These are phyloP conservation scores for Drosophila subsilvestris DNA, from an alignment of 2,888 invertebrate genomes.

Conservation along the genomic window DNA sequence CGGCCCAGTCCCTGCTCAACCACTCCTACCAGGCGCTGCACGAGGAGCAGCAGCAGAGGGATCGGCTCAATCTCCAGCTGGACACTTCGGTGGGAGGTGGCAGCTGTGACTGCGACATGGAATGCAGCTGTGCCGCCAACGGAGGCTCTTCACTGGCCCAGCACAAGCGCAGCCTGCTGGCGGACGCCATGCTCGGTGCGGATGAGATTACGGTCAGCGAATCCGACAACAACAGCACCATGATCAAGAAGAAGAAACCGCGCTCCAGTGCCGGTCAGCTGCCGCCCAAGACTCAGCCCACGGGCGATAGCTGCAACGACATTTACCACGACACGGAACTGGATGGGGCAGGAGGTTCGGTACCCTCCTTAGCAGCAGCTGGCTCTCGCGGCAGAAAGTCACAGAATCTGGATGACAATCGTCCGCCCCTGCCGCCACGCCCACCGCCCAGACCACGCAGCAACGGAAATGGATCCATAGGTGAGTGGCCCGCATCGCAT, in stretches of 20 bases:
- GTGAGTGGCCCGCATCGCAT: conserved; percentile 51
- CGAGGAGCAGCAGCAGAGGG: conserved; percentile 63
- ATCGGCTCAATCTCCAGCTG: conserved; percentile 60
- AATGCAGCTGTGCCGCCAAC: conserved; percentile 70
- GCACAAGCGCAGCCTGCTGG: conserved; percentile 60
- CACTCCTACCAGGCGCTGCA: conserved; percentile 81
- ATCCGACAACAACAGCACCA: conserved; percentile 81
- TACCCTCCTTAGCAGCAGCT: conserved; percentile 25
- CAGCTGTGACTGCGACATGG: conserved; percentile 80
- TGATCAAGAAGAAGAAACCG: conserved; percentile 75
- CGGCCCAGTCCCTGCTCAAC: conserved; percentile 79
- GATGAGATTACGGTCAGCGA: conserved; percentile 82
- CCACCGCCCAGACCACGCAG: conserved; percentile 81
- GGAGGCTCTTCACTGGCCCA: conserved; percentile 34
- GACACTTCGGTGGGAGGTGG: conserved; percentile 56
- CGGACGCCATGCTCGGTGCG: conserved; percentile 78
- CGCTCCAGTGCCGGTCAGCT: conserved; percentile 51
- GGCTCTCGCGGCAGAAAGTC: conserved; percentile 47
- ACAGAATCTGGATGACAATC: conserved; percentile 78
- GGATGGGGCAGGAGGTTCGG: conserved; percentile 44
- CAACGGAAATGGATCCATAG: conserved; percentile 63
- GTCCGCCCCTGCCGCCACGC: conserved; percentile 83
- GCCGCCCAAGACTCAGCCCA: conserved; percentile 55
- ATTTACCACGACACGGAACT: conserved; percentile 71
- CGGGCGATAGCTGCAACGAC: conserved; percentile 62